Percentiles rank a stretch among this genome's conserved stretches.
These are phyloP conservation scores for Neelides folsomi DNA, from an alignment of 2,888 invertebrate genomes.

Conservation along the genomic window DNA sequence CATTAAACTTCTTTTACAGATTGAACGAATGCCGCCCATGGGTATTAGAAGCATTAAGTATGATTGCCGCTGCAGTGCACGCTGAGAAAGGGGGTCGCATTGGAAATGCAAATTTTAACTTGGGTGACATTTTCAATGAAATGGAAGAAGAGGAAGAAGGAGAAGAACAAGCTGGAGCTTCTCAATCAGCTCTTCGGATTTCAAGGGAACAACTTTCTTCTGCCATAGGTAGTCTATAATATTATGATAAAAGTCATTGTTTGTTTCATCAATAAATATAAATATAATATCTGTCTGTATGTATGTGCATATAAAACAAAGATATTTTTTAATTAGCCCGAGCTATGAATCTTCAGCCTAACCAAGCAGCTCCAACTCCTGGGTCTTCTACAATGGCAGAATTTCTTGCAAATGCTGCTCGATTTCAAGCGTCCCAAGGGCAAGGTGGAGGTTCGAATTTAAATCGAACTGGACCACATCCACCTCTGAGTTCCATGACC, in stretches of 20 bases:
- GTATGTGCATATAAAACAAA: too few relatives aligned
- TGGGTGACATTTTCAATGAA: neutral
- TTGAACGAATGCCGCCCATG: constrained; percentile 56
- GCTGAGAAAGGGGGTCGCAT: neutral
- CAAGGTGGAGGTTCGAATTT: neutral
- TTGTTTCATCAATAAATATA: neutral
- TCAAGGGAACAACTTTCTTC: neutral
- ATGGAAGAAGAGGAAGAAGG: constrained; percentile 4
- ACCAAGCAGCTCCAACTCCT: too few relatives aligned
- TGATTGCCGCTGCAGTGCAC: constrained; percentile 49
- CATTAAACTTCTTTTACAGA: too few relatives aligned
- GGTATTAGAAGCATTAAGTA: constrained; percentile 53
- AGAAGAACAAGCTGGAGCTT: neutral
- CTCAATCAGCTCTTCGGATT: neutral
- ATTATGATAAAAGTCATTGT: too few relatives aligned
- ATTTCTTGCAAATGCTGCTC: neutral
- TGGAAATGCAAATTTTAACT: too few relatives aligned
- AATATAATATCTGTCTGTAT: neutral
- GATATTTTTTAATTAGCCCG: too few relatives aligned
- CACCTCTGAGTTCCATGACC: neutral
- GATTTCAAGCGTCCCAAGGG: neutral
- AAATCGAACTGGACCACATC: neutral
- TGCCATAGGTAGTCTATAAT: neutral
- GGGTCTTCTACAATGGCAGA: too few relatives aligned
- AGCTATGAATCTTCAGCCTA: too few relatives aligned